Evolutionary conservation across 1,140 invertebrate genomes (phyloP).

Genomic region (Neelides sp.): DNA sequence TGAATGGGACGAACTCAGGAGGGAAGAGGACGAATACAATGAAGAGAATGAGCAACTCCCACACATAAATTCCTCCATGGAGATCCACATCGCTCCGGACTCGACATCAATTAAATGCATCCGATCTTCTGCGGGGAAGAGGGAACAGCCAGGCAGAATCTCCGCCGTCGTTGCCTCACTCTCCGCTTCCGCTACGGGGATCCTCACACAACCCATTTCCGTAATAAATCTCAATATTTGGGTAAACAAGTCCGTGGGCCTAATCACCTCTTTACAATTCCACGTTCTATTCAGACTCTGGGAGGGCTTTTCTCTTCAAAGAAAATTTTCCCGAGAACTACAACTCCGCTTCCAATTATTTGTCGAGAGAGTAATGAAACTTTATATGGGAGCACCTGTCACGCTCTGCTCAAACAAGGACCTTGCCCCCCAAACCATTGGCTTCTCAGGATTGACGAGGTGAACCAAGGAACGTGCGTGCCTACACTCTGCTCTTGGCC

Average conservation of each 20-base stretch:
- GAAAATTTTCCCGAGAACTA: not conserved
- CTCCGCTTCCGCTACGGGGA: conserved; percentile 12
- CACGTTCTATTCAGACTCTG: not conserved
- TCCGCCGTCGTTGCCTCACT: too few relatives aligned
- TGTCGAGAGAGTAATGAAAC: conserved; percentile 1
- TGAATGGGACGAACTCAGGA: too few relatives aligned
- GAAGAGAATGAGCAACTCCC: too few relatives aligned
- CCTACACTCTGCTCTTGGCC: not conserved
- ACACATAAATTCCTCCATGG: too few relatives aligned
- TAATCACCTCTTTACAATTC: not conserved
- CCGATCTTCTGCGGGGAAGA: too few relatives aligned
- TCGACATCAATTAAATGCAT: too few relatives aligned
- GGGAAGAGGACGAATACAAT: too few relatives aligned
- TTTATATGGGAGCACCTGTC: conserved; percentile 3
- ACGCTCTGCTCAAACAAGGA: conserved; percentile 5
- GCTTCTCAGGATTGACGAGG: conserved; percentile 15
- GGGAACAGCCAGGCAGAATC: too few relatives aligned
- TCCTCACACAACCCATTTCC: not conserved
- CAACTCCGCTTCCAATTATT: not conserved
- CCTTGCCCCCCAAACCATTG: conserved; percentile 10
- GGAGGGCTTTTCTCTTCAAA: too few relatives aligned
- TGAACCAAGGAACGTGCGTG: not conserved
- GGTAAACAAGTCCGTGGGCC: not conserved
- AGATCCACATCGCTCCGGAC: too few relatives aligned
- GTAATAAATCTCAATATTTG: not conserved